These are phyloP conservation scores for Schlechtendalia chinensis DNA, from an alignment of 1,140 invertebrate genomes.

Conservation along the genomic window DNA sequence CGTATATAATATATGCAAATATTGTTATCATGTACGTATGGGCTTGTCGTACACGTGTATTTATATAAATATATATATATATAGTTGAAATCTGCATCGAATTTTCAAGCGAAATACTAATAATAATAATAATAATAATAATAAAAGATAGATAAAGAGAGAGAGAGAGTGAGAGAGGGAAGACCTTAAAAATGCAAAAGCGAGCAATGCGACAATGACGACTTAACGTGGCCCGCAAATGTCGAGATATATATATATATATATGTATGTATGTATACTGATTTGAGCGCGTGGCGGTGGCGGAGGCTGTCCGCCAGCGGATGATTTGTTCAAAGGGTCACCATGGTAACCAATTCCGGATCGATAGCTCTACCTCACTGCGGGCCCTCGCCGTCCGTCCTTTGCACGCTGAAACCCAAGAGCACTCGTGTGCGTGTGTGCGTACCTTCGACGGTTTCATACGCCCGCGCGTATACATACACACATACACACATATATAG, in stretches of 20 bases:
- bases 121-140: too few species aligned
- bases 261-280: background rate
- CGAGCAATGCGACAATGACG: background rate
- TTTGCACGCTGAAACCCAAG: background rate
- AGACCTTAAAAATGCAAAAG: too few species aligned
- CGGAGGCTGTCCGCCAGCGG: constrained; percentile 9
- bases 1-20: too few species aligned
- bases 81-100: too few species aligned
- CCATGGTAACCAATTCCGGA: constrained; percentile 41
- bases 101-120: too few species aligned
- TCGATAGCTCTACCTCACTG: constrained; percentile 31
- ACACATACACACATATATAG: background rate
- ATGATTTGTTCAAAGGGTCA: constrained; percentile 42
- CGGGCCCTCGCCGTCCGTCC: background rate
- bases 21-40: too few species aligned
- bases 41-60: too few species aligned
- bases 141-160: too few species aligned
- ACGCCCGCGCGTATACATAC: too few species aligned
- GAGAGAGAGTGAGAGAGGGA: too few species aligned
- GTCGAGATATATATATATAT: background rate
- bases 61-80: too few species aligned
- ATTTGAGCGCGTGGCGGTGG: background rate
- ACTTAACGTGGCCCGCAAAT: background rate
- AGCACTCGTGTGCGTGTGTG: background rate
- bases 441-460: background rate